Conservation (phyloP, 2,888 invertebrate species). For the Erpobdella octoculata region DNA sequence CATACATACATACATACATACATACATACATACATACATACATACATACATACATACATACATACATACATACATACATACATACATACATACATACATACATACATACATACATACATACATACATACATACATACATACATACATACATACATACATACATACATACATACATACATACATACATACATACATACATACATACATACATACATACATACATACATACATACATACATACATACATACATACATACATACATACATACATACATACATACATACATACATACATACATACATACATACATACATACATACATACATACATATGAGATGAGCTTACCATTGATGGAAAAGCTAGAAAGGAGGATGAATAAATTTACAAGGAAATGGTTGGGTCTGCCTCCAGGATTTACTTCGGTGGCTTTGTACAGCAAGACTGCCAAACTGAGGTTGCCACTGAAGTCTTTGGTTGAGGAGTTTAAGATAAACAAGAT, state of each 20-base stretch:
- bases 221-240: constrained; percentile 19
- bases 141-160: constrained; percentile 9
- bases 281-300: constrained; percentile 17
- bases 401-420: too few relatives aligned
- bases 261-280: constrained; percentile 19
- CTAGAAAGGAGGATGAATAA: too few relatives aligned
- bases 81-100: constrained; percentile 19
- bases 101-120: constrained; percentile 13
- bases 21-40: neutral
- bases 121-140: neutral
- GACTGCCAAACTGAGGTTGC: too few relatives aligned
- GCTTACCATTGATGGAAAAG: too few relatives aligned
- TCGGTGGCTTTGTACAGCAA: too few relatives aligned
- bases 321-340: too few relatives aligned
- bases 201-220: constrained; percentile 19
- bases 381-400: too few relatives aligned
- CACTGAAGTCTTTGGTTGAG: too few relatives aligned
- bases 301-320: constrained; percentile 16
- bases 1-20: constrained; percentile 19
- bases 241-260: constrained; percentile 19
- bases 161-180: constrained; percentile 19
- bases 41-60: neutral
- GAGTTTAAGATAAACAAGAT: too few relatives aligned
- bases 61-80: constrained; percentile 13
- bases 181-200: constrained; percentile 19